Percentiles rank a stretch among this genome's conserved stretches.
Conservation (phyloP, 2,797 vertebrate species). For the Melanotaenia pygmaea region DNA sequence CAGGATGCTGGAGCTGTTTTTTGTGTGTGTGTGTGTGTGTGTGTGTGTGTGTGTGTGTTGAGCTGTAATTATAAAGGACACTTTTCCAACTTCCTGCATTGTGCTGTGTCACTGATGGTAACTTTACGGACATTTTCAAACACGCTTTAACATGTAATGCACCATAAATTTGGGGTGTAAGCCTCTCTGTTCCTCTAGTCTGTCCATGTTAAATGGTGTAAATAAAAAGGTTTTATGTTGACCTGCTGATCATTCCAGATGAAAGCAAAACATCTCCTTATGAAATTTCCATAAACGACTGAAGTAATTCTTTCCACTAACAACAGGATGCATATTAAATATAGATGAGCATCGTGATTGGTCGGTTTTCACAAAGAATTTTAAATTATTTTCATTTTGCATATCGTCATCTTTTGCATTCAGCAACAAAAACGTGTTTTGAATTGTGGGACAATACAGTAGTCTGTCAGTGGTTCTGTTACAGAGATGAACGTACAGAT, state of each 20-base stretch:
- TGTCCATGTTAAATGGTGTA: not conserved
- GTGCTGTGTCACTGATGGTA: not conserved
- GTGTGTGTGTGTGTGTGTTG: too few species aligned
- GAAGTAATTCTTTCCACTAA: not conserved
- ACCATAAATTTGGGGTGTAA: not conserved
- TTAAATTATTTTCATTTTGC: too few species aligned
- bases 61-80: not conserved
- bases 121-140: not conserved
- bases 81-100: slow-evolving; percentile 10
- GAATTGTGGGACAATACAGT: not conserved
- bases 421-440: too few species aligned
- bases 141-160: slow-evolving; percentile 2
- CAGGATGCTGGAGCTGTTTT: not conserved
- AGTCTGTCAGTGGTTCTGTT: not conserved
- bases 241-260: not conserved
- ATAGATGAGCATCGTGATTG: not conserved
- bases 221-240: not conserved
- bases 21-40: too few species aligned
- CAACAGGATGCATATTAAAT: not conserved
- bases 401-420: not conserved
- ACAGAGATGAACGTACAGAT: not conserved
- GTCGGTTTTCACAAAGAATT: not conserved
- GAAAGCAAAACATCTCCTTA: not conserved
- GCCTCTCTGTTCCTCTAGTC: not conserved
- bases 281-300: not conserved